Percentiles rank a stretch among this genome's conserved stretches.
phyloP scores from a whole-genome alignment of 2,797 vertebrate genomes.

The Coendou prehensilis region DNA sequence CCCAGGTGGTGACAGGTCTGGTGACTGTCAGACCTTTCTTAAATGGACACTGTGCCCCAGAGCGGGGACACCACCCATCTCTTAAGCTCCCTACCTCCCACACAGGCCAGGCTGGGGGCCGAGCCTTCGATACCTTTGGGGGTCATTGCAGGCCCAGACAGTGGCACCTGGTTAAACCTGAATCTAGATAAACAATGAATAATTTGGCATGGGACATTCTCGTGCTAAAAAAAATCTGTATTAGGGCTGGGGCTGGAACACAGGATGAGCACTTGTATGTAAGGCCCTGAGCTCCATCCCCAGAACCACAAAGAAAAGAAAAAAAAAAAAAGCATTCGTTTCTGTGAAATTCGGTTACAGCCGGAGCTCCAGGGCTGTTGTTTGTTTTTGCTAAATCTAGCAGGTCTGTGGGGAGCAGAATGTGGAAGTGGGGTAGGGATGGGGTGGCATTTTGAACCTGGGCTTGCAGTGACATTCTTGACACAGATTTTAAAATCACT shows the following conservation, averaged over 20 bases:
- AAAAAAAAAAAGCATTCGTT: neutral
- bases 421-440: rapidly evolving
- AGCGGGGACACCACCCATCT: rapidly evolving
- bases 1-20: no score
- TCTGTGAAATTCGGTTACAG: neutral
- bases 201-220: rapidly evolving
- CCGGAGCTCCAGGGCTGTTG: rapidly evolving
- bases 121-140: no score
- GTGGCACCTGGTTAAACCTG: neutral
- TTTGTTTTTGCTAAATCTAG: neutral
- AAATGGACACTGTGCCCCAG: neutral
- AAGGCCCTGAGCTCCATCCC: neutral
- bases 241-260: neutral
- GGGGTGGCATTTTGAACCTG: neutral
- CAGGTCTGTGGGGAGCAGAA: no score
- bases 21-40: neutral
- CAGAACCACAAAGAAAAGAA: neutral
- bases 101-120: no score
- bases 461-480: neutral
- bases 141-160: neutral
- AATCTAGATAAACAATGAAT: no score
- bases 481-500: neutral
- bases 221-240: neutral
- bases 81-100: rapidly evolving
- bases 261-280: neutral